Evolutionary conservation across 2,113 vertebrate species (phyloP), one percentile per base, ranked within the genome.

Genomic region (Gambusia holbrooki): DNA sequence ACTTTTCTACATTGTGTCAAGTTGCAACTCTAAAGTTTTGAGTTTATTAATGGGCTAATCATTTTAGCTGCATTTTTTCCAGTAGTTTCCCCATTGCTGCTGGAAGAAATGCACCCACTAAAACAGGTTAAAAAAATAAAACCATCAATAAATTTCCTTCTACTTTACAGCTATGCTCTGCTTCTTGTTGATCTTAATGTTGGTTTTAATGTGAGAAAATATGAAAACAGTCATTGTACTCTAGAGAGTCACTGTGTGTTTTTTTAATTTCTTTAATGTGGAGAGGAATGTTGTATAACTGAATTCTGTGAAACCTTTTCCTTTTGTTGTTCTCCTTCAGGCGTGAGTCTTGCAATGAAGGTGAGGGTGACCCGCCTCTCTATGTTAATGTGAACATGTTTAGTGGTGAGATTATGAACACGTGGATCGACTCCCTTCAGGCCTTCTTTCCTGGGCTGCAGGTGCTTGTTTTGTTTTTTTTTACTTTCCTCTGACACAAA

Each of bases 371-470:
- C 87, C 98, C 98, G 3, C 98, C 98, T 1, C 94, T 99, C 0
- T 99, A 99, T 0, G 97, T 99, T 30, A 99, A 99, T 0, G 98
- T 99, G 14, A 98, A 99, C 93, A 99, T 99, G 98, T 96, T 97
- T 90, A 99, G 93, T 0, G 98, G 98, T 5, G 97, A 98, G 89
- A 96, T 99, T 74, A 97, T 99, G 96, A 99, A 99, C 94, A 99
- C 98, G 0, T 99, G 98, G 98, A 98, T 99, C 0, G 98, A 99
- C 91, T 99, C 98, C 14, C 95, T 99, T 77, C 98, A 99, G 87
- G 98, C 98, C n/a, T 99, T 99, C 85, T 99, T 99, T 86, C 98
- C 98, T 0, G 98, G 98, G 0, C 95, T 99, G 32, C 98, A 99
- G 97, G 98, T 99, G 29, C 60, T 71, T 42, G 15, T 14, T 15